Evolutionary conservation across 2,888 invertebrate genomes (phyloP).

Genomic region (Caenorhabditis sulstoni): DNA sequence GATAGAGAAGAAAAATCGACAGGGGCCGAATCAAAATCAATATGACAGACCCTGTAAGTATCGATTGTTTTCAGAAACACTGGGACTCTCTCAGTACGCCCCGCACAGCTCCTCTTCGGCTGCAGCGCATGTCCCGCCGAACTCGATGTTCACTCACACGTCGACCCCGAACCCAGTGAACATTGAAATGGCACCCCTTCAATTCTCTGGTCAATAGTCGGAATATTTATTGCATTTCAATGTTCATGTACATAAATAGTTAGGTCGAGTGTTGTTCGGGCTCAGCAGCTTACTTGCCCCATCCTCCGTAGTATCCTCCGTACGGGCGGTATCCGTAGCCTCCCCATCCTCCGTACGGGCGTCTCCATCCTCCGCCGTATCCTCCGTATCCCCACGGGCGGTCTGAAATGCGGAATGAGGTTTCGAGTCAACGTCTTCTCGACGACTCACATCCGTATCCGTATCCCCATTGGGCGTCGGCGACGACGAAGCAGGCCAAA

Average conservation of each 20-base stretch:
- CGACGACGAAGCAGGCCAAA: constrained; percentile 37
- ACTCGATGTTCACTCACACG: not conserved
- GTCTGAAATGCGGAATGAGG: constrained; percentile 18
- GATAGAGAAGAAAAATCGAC: no score
- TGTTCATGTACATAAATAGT: no score
- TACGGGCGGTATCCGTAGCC: constrained; percentile 30
- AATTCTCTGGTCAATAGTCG: not conserved
- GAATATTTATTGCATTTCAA: no score
- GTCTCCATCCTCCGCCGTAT: constrained; percentile 46
- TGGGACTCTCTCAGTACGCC: constrained; percentile 11
- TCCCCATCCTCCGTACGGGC: constrained; percentile 42
- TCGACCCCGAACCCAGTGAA: constrained; percentile 1
- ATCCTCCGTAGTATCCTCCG: constrained; percentile 22
- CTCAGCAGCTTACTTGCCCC: constrained; percentile 38
- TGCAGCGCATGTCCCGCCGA: constrained; percentile 1
- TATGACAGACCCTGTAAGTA: no score
- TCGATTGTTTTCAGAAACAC: constrained; percentile 28
- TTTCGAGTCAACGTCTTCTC: not conserved
- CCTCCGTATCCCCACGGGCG: constrained; percentile 53
- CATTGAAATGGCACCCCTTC: not conserved
- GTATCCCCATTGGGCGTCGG: constrained; percentile 58
- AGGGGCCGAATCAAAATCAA: no score
- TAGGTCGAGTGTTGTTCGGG: no score
- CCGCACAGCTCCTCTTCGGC: constrained; percentile 1
- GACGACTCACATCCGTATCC: constrained; percentile 51